These are phyloP conservation scores for Chromobotia macracanthus DNA, from an alignment of 2,797 vertebrate species.

Conservation along the genomic window DNA sequence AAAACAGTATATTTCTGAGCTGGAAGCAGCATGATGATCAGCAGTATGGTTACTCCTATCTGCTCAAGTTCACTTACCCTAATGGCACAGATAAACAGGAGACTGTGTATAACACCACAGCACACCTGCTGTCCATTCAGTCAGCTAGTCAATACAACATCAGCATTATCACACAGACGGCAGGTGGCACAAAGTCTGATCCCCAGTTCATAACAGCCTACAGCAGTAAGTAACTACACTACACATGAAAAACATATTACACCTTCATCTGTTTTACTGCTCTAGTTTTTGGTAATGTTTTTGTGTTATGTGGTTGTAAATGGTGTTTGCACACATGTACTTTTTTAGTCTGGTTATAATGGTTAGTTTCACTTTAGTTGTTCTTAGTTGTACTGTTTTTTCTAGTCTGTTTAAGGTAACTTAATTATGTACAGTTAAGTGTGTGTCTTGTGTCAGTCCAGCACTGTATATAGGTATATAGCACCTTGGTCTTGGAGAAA, in stretches of 20 bases:
- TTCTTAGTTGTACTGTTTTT: too few relatives aligned
- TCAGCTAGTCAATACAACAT: constrained; percentile 73
- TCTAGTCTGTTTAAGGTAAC: too few relatives aligned
- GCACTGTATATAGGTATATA: too few relatives aligned
- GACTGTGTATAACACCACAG: rapidly evolving
- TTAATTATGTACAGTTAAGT: too few relatives aligned
- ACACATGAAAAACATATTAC: not conserved
- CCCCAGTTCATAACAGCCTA: constrained; percentile 57
- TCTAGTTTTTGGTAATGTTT: not conserved
- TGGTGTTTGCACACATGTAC: too few relatives aligned
- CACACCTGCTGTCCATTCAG: constrained; percentile 50
- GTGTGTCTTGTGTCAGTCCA: too few relatives aligned
- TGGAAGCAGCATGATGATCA: constrained; percentile 64
- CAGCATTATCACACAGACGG: constrained; percentile 65
- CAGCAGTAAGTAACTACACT: constrained; percentile 66
- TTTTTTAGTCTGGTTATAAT: too few relatives aligned
- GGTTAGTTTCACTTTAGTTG: too few relatives aligned
- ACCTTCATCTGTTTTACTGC: not conserved
- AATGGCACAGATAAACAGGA: rapidly evolving
- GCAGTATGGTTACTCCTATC: constrained; percentile 55
- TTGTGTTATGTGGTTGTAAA: not conserved
- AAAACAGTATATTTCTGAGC: constrained; percentile 60
- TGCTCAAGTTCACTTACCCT: constrained; percentile 47
- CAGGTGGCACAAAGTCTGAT: constrained; percentile 63
- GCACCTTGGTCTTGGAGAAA: too few relatives aligned